Evolutionary conservation across 2,797 vertebrate species (phyloP).

Genomic region (Tenualosa thibaudeaui): DNA sequence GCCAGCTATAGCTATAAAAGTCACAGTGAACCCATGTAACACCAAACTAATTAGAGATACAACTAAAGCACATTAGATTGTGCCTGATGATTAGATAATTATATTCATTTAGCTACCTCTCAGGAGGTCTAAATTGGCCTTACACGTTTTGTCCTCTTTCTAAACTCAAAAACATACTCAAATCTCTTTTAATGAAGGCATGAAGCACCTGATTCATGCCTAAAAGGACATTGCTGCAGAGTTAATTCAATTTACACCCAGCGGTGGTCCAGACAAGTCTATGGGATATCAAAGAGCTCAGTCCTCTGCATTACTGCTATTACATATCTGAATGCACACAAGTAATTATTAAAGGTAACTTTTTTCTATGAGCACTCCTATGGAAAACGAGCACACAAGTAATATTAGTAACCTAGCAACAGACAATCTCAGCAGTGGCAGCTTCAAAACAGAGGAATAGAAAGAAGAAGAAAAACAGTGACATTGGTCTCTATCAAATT

Average conservation of each 20-base stretch:
- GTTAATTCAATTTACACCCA: conserved; percentile 8
- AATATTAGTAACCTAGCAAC: conserved; percentile 56
- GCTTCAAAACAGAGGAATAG: conserved; percentile 18
- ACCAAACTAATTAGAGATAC: not conserved
- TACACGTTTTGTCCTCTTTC: not conserved
- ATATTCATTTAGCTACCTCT: not conserved
- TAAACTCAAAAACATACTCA: not conserved
- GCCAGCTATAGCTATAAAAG: not conserved
- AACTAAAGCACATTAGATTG: not conserved
- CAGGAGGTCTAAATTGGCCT: not conserved
- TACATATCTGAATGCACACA: not conserved
- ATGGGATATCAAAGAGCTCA: not conserved
- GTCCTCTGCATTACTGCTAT: not conserved
- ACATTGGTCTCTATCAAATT: conserved; percentile 51
- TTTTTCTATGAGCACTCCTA: conserved; percentile 32
- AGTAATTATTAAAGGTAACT: conserved; percentile 13
- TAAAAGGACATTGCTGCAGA: not conserved
- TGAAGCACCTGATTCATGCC: not conserved
- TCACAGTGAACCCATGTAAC: not conserved
- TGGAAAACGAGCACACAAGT: conserved; percentile 35
- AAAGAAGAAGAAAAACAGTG: conserved; percentile 13
- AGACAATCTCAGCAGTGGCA: conserved; percentile 44
- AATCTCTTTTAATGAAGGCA: not conserved
- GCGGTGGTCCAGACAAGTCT: not conserved
- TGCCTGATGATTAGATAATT: not conserved